These are phyloP conservation scores for Coracopsis vasa DNA, from an alignment of 2,113 vertebrate genomes.

Conservation along the genomic window DNA sequence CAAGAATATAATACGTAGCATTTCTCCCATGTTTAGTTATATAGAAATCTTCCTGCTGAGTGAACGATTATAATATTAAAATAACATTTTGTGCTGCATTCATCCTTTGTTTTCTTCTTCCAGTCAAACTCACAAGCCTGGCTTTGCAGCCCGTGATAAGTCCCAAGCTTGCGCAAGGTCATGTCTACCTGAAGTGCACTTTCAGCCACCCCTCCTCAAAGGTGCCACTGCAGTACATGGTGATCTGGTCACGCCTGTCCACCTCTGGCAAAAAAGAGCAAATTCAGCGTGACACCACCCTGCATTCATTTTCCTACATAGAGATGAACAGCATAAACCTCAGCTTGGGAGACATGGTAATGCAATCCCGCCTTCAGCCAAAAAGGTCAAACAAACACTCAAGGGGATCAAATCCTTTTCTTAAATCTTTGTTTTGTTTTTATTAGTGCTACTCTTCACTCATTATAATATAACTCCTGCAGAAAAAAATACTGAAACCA, in stretches of 20 bases:
- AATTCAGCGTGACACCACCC: constrained; percentile 73
- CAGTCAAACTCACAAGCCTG: neutral
- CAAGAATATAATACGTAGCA: fast-evolving
- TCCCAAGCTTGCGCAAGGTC: constrained; percentile 64
- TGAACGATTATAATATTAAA: neutral
- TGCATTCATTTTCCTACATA: constrained; percentile 62
- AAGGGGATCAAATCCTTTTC: neutral
- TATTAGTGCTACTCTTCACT: neutral
- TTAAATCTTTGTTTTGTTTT: neutral
- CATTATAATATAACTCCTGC: neutral
- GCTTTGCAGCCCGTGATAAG: neutral
- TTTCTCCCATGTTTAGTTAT: neutral
- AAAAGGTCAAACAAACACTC: neutral
- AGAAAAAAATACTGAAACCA: neutral
- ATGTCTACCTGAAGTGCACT: constrained; percentile 74
- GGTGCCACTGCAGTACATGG: constrained; percentile 49
- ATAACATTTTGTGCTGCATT: neutral
- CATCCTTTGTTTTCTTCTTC: neutral
- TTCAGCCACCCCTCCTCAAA: constrained; percentile 43
- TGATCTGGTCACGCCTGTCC: constrained; percentile 79
- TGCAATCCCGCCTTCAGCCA: neutral
- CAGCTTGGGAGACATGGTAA: constrained; percentile 82
- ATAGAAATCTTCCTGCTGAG: neutral
- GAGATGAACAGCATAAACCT: constrained; percentile 83
- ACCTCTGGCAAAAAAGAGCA: constrained; percentile 73